Percentiles rank a stretch among this genome's conserved stretches.
These are phyloP conservation scores for Kryptopterus vitreolus DNA, from an alignment of 2,797 vertebrate genomes.

Conservation along the genomic window DNA sequence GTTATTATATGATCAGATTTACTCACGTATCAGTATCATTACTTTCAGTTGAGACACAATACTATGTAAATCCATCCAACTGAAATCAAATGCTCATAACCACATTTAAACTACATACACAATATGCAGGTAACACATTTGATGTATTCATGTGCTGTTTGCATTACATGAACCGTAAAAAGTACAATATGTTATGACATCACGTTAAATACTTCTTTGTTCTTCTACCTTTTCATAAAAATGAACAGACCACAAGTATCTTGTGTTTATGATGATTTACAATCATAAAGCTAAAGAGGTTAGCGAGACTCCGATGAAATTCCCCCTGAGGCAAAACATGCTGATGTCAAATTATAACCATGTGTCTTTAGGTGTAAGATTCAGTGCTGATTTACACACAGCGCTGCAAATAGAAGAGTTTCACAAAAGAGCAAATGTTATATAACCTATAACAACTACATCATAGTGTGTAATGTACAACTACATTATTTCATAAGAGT, in stretches of 20 bases:
- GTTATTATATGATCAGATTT: constrained; percentile 10
- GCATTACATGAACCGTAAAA: neutral
- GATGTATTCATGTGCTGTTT: neutral
- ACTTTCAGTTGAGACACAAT: constrained; percentile 6
- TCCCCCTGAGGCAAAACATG: constrained; percentile 15
- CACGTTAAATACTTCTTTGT: neutral
- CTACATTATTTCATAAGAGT: too few species aligned
- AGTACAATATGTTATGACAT: constrained; percentile 6
- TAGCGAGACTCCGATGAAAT: neutral
- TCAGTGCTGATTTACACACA: neutral
- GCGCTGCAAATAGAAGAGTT: neutral
- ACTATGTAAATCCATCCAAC: neutral
- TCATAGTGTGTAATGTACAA: too few species aligned
- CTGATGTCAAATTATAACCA: neutral
- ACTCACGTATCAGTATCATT: constrained; percentile 9
- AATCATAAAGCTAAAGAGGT: neutral
- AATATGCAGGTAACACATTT: neutral
- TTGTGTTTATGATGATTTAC: neutral
- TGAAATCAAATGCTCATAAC: neutral
- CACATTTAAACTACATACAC: neutral
- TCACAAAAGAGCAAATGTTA: neutral
- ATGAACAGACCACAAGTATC: neutral
- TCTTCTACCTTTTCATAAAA: neutral
- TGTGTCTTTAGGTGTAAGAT: neutral
- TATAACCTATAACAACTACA: too few species aligned